Conservation (phyloP, 2,888 invertebrate species). For the Scaeva pyrastri region DNA sequence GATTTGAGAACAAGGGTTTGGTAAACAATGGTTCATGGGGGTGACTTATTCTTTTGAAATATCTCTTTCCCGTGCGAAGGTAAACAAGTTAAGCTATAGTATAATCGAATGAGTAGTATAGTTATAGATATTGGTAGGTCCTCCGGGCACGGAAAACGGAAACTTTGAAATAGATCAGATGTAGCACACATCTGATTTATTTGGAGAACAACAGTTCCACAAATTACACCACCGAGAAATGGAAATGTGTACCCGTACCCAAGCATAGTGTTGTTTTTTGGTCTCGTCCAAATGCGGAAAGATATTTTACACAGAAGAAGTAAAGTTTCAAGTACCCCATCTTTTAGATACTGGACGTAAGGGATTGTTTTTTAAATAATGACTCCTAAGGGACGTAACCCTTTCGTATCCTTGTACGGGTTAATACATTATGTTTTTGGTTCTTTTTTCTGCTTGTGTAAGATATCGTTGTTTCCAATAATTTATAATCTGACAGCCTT, state of each 20-base stretch:
- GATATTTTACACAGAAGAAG: constrained; percentile 34
- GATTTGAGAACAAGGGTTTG: constrained; percentile 66
- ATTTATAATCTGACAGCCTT: constrained; percentile 70
- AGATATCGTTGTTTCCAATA: constrained; percentile 58
- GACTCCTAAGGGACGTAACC: constrained; percentile 70
- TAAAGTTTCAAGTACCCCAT: constrained; percentile 65
- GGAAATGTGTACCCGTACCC: constrained; percentile 6
- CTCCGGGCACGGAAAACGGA: constrained; percentile 1
- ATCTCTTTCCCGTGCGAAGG: constrained; percentile 31
- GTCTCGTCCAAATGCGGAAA: constrained; percentile 26
- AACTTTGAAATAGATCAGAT: constrained; percentile 43
- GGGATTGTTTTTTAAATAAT: constrained; percentile 72
- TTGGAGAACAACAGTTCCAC: constrained; percentile 52
- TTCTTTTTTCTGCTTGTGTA: not conserved
- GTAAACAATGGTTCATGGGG: constrained; percentile 56
- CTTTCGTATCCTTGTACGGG: constrained; percentile 61
- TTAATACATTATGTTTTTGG: constrained; percentile 59
- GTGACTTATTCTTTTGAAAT: constrained; percentile 43
- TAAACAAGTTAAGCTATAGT: constrained; percentile 64
- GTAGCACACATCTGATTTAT: constrained; percentile 61
- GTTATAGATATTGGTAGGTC: not conserved
- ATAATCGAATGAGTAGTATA: constrained; percentile 63
- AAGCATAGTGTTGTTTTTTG: constrained; percentile 28
- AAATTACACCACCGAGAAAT: constrained; percentile 71
- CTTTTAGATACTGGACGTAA: constrained; percentile 65